Evolutionary conservation across 2,888 invertebrate genomes (phyloP).

Genomic region (Epinotia demarniana): DNA sequence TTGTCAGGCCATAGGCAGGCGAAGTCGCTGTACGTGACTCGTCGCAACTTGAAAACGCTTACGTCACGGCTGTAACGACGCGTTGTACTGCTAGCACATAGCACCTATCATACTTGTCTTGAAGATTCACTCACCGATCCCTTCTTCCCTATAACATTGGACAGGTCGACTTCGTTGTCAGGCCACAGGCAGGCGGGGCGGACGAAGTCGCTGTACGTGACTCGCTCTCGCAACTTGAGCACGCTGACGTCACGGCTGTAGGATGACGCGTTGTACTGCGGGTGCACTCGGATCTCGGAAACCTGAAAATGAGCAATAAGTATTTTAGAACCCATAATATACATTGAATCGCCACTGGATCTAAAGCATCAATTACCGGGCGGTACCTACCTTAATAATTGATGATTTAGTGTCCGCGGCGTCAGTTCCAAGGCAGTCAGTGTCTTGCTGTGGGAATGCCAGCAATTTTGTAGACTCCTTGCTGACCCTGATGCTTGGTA

Average conservation of each 20-base stretch:
- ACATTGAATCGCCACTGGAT: background rate
- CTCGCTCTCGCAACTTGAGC: slow-evolving; percentile 78
- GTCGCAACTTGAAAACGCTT: slow-evolving; percentile 82
- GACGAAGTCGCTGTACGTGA: slow-evolving; percentile 81
- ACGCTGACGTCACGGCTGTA: slow-evolving; percentile 85
- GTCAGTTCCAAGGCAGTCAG: too few species aligned
- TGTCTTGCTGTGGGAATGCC: too few species aligned
- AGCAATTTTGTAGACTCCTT: slow-evolving; percentile 60
- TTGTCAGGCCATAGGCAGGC: slow-evolving; percentile 86
- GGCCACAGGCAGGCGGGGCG: slow-evolving; percentile 87
- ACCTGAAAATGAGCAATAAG: slow-evolving; percentile 66
- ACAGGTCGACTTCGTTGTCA: slow-evolving; percentile 69
- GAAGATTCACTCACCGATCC: slow-evolving; percentile 68
- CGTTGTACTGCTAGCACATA: slow-evolving; percentile 67
- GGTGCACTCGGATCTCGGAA: slow-evolving; percentile 78
- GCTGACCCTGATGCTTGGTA: slow-evolving; percentile 77
- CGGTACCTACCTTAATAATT: too few species aligned
- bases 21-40: slow-evolving; percentile 79
- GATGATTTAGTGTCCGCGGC: too few species aligned
- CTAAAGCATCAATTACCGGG: too few species aligned
- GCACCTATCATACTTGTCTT: too few species aligned
- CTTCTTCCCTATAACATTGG: slow-evolving; percentile 74
- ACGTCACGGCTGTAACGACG: slow-evolving; percentile 84
- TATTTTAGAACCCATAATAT: background rate
- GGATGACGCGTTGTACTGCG: slow-evolving; percentile 82